phyloP scores from a whole-genome alignment of 2,797 vertebrate species.

The Anguilla megastoma region DNA sequence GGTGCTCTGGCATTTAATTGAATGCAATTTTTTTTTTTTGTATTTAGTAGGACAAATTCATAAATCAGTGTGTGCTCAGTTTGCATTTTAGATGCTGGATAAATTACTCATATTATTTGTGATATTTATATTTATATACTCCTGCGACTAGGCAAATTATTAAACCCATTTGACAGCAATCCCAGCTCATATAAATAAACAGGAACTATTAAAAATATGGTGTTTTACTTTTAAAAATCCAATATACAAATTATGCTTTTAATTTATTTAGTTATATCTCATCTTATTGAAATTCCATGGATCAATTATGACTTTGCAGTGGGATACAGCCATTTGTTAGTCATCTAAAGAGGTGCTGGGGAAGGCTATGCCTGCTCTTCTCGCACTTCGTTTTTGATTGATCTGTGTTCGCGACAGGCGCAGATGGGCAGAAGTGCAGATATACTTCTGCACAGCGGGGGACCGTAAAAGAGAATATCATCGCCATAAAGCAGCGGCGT shows the following conservation, averaged over 20 bases:
- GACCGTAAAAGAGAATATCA: slow-evolving; percentile 14
- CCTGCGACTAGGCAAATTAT: not conserved
- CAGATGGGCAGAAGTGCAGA: not conserved
- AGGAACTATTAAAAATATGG: not conserved
- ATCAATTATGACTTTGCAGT: not conserved
- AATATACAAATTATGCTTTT: not conserved
- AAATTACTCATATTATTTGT: not conserved
- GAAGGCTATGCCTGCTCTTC: not conserved
- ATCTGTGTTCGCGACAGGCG: slow-evolving; percentile 3
- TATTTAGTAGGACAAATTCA: too few species aligned
- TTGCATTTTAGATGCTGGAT: not conserved
- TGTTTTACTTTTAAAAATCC: not conserved
- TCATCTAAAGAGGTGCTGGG: not conserved
- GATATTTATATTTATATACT: not conserved
- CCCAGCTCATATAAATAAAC: not conserved
- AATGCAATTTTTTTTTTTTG: not conserved
- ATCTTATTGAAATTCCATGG: not conserved
- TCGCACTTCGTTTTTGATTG: not conserved
- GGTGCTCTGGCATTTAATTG: not conserved
- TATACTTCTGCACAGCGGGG: not conserved
- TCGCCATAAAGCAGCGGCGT: not conserved
- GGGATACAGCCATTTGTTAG: not conserved
- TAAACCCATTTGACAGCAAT: not conserved
- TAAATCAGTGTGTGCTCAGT: not conserved
- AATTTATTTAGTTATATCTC: not conserved